phyloP scores from a whole-genome alignment of 1,140 invertebrate genomes.

The Listronotus bonariensis region DNA sequence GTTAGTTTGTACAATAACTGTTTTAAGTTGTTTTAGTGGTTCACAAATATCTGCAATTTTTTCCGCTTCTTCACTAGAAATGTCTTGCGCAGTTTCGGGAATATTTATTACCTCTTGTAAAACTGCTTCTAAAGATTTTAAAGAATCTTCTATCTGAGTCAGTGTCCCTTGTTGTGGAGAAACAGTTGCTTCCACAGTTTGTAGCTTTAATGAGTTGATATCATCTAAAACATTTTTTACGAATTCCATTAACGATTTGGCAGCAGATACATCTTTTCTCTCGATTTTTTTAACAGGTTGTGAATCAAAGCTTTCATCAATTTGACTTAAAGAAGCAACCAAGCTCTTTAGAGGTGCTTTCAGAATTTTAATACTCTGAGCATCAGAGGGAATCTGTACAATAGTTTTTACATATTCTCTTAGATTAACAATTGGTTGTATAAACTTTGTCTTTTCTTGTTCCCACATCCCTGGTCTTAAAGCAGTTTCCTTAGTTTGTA shows the following conservation, averaged over 20 bases:
- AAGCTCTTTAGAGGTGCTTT: background rate
- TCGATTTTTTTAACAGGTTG: background rate
- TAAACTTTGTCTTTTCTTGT: slow-evolving; percentile 18
- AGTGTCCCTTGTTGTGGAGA: slow-evolving; percentile 6
- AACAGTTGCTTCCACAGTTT: background rate
- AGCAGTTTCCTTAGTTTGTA: slow-evolving; percentile 9
- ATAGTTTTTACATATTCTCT: background rate
- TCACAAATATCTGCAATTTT: slow-evolving; percentile 1
- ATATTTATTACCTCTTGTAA: slow-evolving; percentile 9
- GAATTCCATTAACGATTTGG: background rate
- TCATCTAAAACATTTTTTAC: background rate
- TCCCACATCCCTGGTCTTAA: slow-evolving; percentile 19
- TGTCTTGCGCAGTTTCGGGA: background rate
- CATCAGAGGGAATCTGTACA: background rate
- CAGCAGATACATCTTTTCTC: slow-evolving; percentile 4
- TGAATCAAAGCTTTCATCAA: background rate
- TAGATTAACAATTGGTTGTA: background rate
- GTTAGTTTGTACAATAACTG: slow-evolving; percentile 22
- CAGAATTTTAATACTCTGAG: slow-evolving; percentile 1
- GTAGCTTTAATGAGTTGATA: slow-evolving; percentile 1
- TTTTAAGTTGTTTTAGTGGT: slow-evolving; percentile 21
- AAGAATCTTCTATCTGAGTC: background rate
- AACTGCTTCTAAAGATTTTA: slow-evolving; percentile 9
- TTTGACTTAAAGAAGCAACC: background rate
- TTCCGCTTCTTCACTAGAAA: slow-evolving; percentile 10